Base-by-base conservation (phyloP, 2,797 vertebrate genomes). In the Oryzias dopingdopingensis region DNA sequence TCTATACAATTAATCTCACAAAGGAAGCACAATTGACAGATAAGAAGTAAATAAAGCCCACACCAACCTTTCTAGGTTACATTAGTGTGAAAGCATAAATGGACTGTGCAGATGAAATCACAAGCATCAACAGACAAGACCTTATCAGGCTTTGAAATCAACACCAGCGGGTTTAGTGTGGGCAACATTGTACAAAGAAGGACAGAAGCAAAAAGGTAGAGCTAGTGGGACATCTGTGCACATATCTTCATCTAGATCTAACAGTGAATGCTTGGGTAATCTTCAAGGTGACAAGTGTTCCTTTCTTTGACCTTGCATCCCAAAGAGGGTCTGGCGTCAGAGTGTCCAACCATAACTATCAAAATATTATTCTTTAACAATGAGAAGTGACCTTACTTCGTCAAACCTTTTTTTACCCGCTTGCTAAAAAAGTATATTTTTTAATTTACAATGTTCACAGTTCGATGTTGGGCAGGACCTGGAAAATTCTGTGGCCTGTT, bases 231-330 rank as follows among this genome's bases (percentile, higher is more conserved):
- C 88, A 83, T 76, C 83, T 61, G 80, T 79, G 85, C 86, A 91
- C 82, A 86, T 82, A 88, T 91, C 90, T 84, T 84, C 83, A 91
- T 87, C 85, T 80, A 67, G 87, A 92, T 91, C 88, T 87, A 92
- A 88, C 86, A 87, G 89, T 49, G 74, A 76, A 56, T 55, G 52
- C 81, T 79, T 64, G 58, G 48, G 57, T 65, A 61, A 46, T 68
- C 64, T 88, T 79, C 81, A 81, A 90, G 90, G 91, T 93, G 92
- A 93, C 76, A 80, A 74, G 81, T 77, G 70, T 72, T 71, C 78
- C 74, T 51, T 64, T 65, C 76, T 79, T 59, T 52, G 75, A 53
- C 75, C 83, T 76, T 77, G 8, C 14, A 8, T 47, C 16, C 6
- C 72, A 72, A 60, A 59, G 17, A 66, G 49, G 56, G 44, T 63